Base-by-base conservation (phyloP, 2,113 vertebrate genomes). In the Anarrhichthys ocellatus region DNA sequence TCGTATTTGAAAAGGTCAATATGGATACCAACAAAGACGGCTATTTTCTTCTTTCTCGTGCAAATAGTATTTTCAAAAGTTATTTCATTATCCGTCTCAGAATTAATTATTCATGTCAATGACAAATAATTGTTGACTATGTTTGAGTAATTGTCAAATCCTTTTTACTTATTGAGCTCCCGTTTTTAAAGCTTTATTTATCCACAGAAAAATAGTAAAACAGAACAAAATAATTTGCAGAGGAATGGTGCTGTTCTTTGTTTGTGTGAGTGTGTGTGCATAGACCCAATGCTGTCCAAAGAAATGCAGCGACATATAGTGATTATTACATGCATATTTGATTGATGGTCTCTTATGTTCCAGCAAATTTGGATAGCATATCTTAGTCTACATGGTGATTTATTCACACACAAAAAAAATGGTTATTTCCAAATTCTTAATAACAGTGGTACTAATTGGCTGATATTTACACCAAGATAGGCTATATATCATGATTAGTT, bases 1-100 rank as follows among this genome's bases (percentile, higher is more conserved):
- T 76, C 56, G 38, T 61, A 44, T 42, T 56, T 52, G 24, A 38
- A 58, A 81, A 75, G 24, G 13, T 68, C 48, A 36, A 50, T 24
- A 18, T 6, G 7, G 42, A 76, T 64, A 64, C 1, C 8, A 20
- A 48, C 40, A 72, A 27, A 76, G 1, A 64, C 6, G 13, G 24
- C 5, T 40, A 13, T 76, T 58, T 38, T 18, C 56, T 38, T 73
- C 50, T 22, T 62, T 74, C 38, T 78, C 10, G 27, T 44, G 42
- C 14, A 38, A 66, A 7, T 42, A 20, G 40, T 42, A 61, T 73
- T 77, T 62, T 44, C 36, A 29, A 29, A 50, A 80, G 7, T 2
- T 15, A 54, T 66, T 22, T 50, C 38, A 27, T 44, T 54, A 44
- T 46, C 17, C 7, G 46, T 59, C 50, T 24, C 8, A 52, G 20